Conservation (phyloP, 2,113 vertebrate genomes). For the Laterallus jamaicensis region DNA sequence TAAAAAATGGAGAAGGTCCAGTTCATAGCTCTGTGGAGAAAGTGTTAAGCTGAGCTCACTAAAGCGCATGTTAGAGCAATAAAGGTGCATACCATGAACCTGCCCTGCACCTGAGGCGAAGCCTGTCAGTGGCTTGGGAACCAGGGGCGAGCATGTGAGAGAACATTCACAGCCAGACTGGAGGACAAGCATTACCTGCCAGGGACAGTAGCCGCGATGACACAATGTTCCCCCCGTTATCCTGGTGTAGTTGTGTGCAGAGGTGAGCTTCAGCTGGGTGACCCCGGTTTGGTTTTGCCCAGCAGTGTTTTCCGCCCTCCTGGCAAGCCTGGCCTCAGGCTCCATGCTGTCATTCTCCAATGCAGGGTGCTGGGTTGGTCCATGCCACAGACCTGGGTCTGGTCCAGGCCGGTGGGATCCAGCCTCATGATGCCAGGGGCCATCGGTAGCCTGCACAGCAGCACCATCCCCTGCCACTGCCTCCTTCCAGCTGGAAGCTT, state of each 20-base stretch:
- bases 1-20: too few relatives aligned
- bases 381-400: rapidly evolving
- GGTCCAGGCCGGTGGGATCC: rapidly evolving
- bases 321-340: not conserved
- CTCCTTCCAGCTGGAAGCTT: not conserved
- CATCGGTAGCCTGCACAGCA: rapidly evolving
- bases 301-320: rapidly evolving
- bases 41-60: not conserved
- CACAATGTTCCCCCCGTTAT: conserved; percentile 79
- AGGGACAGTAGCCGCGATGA: conserved; percentile 80
- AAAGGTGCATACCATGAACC: not conserved
- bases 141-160: not conserved
- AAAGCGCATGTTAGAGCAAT: not conserved
- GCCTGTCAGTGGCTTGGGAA: too few relatives aligned
- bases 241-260: not conserved
- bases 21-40: too few relatives aligned
- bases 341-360: rapidly evolving
- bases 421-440: rapidly evolving
- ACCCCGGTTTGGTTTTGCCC: not conserved
- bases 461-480: not conserved
- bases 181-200: conserved; percentile 74
- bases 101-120: not conserved
- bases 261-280: not conserved
- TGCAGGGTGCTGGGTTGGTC: rapidly evolving
- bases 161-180: not conserved